Evolutionary conservation across 2,113 vertebrate genomes (phyloP).

Genomic region (Clinocottus analis): DNA sequence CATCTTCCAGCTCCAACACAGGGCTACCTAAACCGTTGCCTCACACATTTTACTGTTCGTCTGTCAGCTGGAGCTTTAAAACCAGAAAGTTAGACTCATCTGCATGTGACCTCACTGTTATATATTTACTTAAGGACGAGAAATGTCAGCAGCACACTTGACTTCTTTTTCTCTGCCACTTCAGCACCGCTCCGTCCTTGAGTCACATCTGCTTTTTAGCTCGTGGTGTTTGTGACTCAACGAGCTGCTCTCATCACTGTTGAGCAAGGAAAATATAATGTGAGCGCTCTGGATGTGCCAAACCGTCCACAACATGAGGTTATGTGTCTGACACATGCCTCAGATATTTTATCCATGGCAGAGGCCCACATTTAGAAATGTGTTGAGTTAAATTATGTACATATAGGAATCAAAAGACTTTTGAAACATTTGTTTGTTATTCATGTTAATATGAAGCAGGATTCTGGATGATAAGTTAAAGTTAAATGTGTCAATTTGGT

Average conservation of each 20-base stretch:
- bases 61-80: not conserved
- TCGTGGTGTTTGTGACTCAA: constrained; percentile 7
- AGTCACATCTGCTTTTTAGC: constrained; percentile 29
- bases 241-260: constrained; percentile 25
- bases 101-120: not conserved
- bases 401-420: not conserved
- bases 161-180: constrained; percentile 1
- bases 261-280: constrained; percentile 2
- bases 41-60: not conserved
- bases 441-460: not conserved
- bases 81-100: constrained; percentile 10
- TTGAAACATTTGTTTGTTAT: not conserved
- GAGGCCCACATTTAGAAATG: not conserved
- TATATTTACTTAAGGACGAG: constrained; percentile 34
- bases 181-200: constrained; percentile 9
- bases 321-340: constrained; percentile 15
- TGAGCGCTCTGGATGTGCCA: constrained; percentile 6
- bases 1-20: not conserved
- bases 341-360: not conserved
- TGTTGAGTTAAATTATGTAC: not conserved
- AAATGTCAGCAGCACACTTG: constrained; percentile 5
- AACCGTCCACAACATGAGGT: constrained; percentile 15
- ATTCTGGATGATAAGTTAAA: no score
- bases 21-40: not conserved
- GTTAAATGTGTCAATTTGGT: not conserved